Percentiles rank a stretch among this genome's conserved stretches.
These are phyloP conservation scores for Itoplectis maculator DNA, from an alignment of 2,888 invertebrate species.

Conservation along the genomic window DNA sequence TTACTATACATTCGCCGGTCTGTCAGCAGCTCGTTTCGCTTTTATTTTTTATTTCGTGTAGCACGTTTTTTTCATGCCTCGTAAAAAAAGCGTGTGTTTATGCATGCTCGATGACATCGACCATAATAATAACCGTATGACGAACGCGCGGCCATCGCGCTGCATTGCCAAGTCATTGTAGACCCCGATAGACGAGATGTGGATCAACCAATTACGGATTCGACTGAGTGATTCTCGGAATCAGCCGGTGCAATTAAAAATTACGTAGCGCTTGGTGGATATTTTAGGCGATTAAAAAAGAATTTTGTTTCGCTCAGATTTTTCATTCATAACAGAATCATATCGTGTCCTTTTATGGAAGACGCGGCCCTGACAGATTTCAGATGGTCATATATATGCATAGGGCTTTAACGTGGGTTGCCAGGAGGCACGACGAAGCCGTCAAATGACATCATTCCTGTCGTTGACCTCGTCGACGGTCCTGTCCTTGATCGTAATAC, in stretches of 20 bases:
- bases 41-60: constrained; percentile 23
- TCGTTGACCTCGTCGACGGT: constrained; percentile 46
- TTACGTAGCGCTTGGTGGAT: too few relatives aligned
- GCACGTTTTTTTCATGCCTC: neutral
- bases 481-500: constrained; percentile 50
- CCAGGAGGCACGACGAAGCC: constrained; percentile 6
- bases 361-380: neutral
- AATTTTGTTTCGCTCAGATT: too few relatives aligned
- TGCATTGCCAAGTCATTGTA: constrained; percentile 20
- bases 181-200: neutral
- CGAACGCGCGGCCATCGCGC: neutral
- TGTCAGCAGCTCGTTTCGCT: constrained; percentile 1
- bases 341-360: too few relatives aligned
- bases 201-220: constrained; percentile 17
- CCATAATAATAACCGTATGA: constrained; percentile 37
- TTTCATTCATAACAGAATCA: too few relatives aligned
- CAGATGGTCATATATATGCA: neutral
- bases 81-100: constrained; percentile 24
- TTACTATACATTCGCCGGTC: neutral
- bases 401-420: constrained; percentile 35
- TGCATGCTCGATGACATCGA: constrained; percentile 3
- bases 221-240: neutral
- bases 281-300: too few relatives aligned
- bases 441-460: constrained; percentile 23
- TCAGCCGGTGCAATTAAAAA: neutral